phyloP scores from a whole-genome alignment of 1,140 invertebrate species.

The Caligus rogercresseyi region DNA sequence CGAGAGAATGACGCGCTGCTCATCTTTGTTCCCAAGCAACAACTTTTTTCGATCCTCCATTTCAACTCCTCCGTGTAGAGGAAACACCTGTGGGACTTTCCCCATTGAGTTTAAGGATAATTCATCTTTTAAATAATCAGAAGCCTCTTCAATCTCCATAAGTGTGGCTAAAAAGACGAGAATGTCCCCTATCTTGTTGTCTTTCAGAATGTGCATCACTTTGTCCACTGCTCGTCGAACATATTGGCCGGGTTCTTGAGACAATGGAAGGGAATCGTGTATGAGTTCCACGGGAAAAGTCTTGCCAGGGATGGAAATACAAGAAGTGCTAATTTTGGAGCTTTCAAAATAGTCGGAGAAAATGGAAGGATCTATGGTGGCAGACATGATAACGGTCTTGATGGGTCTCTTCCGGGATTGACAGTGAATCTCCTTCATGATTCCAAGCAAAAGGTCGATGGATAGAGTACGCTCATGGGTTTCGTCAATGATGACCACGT shows the following conservation, averaged over 20 bases:
- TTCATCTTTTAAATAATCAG: not conserved
- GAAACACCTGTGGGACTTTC: not conserved
- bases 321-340: not conserved
- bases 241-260: not conserved
- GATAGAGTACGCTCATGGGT: not conserved
- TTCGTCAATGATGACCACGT: not conserved
- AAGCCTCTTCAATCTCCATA: not conserved
- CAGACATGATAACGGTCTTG: not conserved
- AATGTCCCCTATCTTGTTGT: not conserved
- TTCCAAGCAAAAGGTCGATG: not conserved
- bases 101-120: not conserved
- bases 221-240: not conserved
- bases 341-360: not conserved
- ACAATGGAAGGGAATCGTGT: not conserved
- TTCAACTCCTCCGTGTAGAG: not conserved
- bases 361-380: not conserved
- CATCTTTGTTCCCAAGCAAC: not conserved
- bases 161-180: not conserved
- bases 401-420: not conserved
- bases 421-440: not conserved
- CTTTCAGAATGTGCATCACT: not conserved
- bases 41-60: not conserved
- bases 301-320: not conserved
- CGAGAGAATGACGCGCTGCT: not conserved
- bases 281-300: not conserved